Conservation (phyloP, 2,797 vertebrate species). For the Silurus aristotelis region DNA sequence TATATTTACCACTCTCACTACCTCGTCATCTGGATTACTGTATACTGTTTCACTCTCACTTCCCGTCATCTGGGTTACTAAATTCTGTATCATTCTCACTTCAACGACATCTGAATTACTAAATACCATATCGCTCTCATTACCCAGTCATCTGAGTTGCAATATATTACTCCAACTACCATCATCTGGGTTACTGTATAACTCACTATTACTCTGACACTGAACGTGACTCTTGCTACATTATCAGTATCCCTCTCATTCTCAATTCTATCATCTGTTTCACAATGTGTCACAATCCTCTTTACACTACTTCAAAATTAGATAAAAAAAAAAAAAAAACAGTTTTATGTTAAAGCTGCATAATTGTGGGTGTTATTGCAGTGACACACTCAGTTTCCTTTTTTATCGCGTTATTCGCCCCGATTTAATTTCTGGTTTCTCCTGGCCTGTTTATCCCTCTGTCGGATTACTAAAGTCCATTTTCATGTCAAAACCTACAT, state of each 20-base stretch:
- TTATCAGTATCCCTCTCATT: background rate
- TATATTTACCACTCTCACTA: background rate
- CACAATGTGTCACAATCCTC: background rate
- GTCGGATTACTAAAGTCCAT: slow-evolving; percentile 4
- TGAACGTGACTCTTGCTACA: background rate
- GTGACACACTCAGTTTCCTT: too few species aligned
- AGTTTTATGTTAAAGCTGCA: background rate
- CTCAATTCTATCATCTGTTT: background rate
- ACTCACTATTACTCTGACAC: background rate
- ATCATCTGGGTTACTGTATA: background rate
- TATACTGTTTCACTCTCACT: background rate
- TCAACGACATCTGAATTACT: background rate
- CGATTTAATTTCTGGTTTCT: background rate
- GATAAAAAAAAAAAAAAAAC: background rate
- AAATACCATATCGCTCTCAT: background rate
- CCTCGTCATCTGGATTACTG: background rate
- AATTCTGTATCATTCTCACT: background rate
- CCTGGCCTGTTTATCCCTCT: background rate
- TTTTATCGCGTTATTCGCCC: background rate
- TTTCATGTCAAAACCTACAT: background rate
- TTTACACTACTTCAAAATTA: background rate
- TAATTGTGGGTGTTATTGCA: background rate
- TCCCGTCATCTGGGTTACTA: background rate
- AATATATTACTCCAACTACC: background rate
- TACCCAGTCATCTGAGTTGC: background rate